Evolutionary conservation across 2,888 invertebrate genomes (phyloP).

Genomic region (Philereme vetulata): DNA sequence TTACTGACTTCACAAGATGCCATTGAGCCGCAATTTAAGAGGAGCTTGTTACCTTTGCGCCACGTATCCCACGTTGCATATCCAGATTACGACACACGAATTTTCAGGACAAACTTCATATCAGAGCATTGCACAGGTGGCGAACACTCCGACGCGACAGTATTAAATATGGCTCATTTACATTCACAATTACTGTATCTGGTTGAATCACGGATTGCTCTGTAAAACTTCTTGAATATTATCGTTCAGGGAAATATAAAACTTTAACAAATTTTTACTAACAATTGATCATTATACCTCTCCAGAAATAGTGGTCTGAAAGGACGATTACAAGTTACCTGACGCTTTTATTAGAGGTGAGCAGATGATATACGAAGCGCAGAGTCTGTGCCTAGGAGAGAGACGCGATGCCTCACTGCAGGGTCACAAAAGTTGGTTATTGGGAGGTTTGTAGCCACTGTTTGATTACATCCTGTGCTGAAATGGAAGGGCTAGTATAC

Average conservation of each 20-base stretch:
- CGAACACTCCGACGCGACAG: slow-evolving; percentile 21
- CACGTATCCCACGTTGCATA: slow-evolving; percentile 32
- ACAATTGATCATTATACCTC: too few species aligned
- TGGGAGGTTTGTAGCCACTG: too few species aligned
- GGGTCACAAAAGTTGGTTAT: slow-evolving; percentile 83
- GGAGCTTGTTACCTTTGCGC: slow-evolving; percentile 30
- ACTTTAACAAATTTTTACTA: neutral
- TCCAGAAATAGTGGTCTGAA: neutral
- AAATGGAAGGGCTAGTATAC: too few species aligned
- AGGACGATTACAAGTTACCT: slow-evolving; percentile 75
- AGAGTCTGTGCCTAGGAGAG: slow-evolving; percentile 95
- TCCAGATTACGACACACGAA: slow-evolving; percentile 30
- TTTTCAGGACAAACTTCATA: slow-evolving; percentile 34
- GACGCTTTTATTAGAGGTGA: slow-evolving; percentile 92
- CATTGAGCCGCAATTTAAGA: slow-evolving; percentile 21
- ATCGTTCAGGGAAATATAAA: neutral
- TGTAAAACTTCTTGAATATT: neutral
- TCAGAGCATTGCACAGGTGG: slow-evolving; percentile 29
- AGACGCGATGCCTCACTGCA: slow-evolving; percentile 93
- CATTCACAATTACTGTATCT: slow-evolving; percentile 25
- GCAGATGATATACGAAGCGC: slow-evolving; percentile 92
- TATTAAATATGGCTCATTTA: slow-evolving; percentile 26
- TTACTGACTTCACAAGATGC: too few species aligned
- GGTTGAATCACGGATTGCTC: slow-evolving; percentile 12
- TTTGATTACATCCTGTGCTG: too few species aligned